Conservation (phyloP, 2,888 invertebrate species). For the Heliconius ismenius region DNA sequence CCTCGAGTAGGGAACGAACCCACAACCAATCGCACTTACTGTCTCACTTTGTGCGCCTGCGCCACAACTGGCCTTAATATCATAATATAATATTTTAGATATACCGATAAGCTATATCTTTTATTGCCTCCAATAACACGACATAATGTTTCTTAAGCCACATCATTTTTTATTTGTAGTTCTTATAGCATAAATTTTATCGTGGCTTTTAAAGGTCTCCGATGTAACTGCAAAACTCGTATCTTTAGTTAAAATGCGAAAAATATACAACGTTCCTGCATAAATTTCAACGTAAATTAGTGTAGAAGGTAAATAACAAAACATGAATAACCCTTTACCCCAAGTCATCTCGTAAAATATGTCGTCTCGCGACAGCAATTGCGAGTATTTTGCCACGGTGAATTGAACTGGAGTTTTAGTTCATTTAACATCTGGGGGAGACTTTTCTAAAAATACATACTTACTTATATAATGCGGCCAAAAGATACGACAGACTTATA, state of each 20-base stretch:
- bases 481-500: constrained; percentile 20
- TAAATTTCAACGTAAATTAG: constrained; percentile 37
- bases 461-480: constrained; percentile 1
- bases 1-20: no score
- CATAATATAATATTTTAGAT: background rate
- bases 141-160: constrained; percentile 1
- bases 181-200: constrained; percentile 15
- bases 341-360: constrained; percentile 47
- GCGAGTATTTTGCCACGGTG: constrained; percentile 42
- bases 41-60: no score
- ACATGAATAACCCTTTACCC: constrained; percentile 50
- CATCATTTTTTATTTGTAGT: constrained; percentile 4
- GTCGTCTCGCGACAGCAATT: constrained; percentile 43
- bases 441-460: constrained; percentile 36
- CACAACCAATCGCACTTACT: no score
- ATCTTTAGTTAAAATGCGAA: constrained; percentile 26
- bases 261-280: constrained; percentile 29
- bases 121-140: constrained; percentile 1
- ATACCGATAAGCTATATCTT: background rate
- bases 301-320: constrained; percentile 39
- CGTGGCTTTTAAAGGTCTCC: constrained; percentile 13
- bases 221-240: constrained; percentile 14
- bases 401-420: constrained; percentile 46
- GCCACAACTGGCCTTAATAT: no score
- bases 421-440: constrained; percentile 39